These are phyloP conservation scores for Grus americana DNA, from an alignment of 2,113 vertebrate genomes.

Conservation along the genomic window DNA sequence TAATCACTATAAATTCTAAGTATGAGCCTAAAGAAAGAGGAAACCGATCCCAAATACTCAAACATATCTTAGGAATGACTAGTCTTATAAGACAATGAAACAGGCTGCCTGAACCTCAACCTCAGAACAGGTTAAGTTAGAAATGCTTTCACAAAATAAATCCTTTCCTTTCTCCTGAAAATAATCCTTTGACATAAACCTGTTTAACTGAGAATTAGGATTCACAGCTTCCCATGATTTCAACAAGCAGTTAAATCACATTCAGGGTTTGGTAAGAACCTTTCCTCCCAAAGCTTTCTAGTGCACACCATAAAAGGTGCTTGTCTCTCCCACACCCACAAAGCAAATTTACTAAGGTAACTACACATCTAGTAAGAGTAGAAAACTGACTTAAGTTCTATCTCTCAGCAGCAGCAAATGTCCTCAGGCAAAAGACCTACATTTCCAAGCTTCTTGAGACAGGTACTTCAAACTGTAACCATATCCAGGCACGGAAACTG, in stretches of 20 bases:
- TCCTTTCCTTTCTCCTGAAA: not conserved
- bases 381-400: not conserved
- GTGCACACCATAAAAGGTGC: not conserved
- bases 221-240: not conserved
- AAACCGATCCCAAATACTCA: not conserved
- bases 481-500: not conserved
- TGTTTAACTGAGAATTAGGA: not conserved
- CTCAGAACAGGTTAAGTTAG: not conserved
- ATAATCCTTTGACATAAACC: not conserved
- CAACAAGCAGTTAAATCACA: not conserved
- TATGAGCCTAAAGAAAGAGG: not conserved
- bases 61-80: not conserved
- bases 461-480: not conserved
- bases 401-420: not conserved
- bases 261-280: not conserved
- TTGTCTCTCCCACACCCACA: not conserved
- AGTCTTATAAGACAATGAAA: not conserved
- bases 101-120: not conserved
- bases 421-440: not conserved
- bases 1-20: not conserved
- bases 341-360: not conserved
- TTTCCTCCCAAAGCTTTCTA: not conserved
- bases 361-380: not conserved
- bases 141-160: not conserved
- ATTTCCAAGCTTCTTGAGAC: not conserved